Base-by-base conservation (phyloP, 2,888 invertebrate species). In the Trachelus tabidus region DNA sequence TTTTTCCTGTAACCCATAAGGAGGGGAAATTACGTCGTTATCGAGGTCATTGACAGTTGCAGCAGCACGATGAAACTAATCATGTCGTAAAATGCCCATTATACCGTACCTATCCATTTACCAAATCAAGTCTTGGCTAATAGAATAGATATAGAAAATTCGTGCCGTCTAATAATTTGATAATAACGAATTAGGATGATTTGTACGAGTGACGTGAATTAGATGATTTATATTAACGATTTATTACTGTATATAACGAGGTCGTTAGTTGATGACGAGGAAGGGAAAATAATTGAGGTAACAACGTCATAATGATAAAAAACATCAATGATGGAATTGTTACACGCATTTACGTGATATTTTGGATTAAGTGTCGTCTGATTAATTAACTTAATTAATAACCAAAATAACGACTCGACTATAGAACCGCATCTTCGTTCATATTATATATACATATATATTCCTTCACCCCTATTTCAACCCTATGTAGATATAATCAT, bases 351-450 rank as follows among this genome's bases (percentile, higher is more conserved):
- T 34, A 23, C 74, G 35, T 30, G 73, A 35, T 74, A 34, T 34
- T 11, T 35, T 23, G 74, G 74, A 35, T 35, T 31, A n/a, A 73
- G 74, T 34, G 12, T 56, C 56, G 23, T 33, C 31, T 34, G 35
- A 74, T 74, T 74, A 74, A 74, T 35, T 34, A 35, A 74, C 4
- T 23, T 35, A 34, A 74, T 33, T 35, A 74, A 74, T 23, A 74
- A 30, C 12, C 31, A 0, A 34, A 31, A 11, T 74, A 34, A 74
- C 23, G 35, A 74, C 30, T 34, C 30, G 31, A 56, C 56, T 23
- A 9, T 56, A 23, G 23, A 56, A 56, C 2, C 23, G 15, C 4
- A 23, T 40, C 15, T 40, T 40, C 6, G 9, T 56, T 56, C 23
- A 9, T 9, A 56, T 23, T 23, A 56, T 23, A 56, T 15, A 15